Conservation (phyloP, 2,888 invertebrate genomes). For the Eurytoma californica region DNA sequence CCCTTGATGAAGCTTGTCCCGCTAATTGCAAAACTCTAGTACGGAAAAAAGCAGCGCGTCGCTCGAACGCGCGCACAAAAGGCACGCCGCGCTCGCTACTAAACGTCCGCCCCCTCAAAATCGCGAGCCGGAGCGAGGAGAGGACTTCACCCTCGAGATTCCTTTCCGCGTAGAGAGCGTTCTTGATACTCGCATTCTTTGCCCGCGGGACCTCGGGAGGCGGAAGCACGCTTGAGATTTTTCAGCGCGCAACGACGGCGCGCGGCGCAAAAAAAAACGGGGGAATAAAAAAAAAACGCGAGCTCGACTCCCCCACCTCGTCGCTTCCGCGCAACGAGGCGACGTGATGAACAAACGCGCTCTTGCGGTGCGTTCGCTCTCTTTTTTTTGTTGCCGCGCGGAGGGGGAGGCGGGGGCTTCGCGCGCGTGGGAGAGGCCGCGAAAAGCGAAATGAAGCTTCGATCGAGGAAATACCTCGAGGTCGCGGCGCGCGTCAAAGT, state of each 20-base stretch:
- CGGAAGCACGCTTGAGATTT: conserved; percentile 65
- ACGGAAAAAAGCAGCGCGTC: background rate
- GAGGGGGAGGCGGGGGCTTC: background rate
- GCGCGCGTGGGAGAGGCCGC: conserved; percentile 13
- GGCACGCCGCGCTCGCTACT: background rate
- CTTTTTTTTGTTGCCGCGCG: background rate
- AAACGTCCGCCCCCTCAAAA: conserved; percentile 18
- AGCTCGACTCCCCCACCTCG: conserved; percentile 27
- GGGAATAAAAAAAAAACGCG: background rate
- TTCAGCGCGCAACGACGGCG: conserved; percentile 25
- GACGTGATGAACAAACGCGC: conserved; percentile 49
- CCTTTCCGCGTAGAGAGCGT: conserved; percentile 68
- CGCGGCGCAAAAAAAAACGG: conserved; percentile 26
- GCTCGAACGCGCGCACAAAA: too few species aligned
- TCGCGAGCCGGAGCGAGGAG: conserved; percentile 5
- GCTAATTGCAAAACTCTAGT: background rate
- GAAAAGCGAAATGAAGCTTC: conserved; percentile 49
- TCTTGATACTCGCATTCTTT: conserved; percentile 69
- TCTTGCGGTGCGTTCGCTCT: background rate
- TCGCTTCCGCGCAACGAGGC: conserved; percentile 23
- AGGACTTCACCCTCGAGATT: conserved; percentile 69
- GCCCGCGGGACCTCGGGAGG: conserved; percentile 62
- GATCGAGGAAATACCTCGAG: conserved; percentile 46
- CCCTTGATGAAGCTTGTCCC: too few species aligned
- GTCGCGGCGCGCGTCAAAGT: conserved; percentile 47